A percentile compares a stretch with the other conserved stretches of the same genome.
Evolutionary conservation across 2,888 invertebrate genomes (phyloP).

Genomic region (Diploptera punctata): DNA sequence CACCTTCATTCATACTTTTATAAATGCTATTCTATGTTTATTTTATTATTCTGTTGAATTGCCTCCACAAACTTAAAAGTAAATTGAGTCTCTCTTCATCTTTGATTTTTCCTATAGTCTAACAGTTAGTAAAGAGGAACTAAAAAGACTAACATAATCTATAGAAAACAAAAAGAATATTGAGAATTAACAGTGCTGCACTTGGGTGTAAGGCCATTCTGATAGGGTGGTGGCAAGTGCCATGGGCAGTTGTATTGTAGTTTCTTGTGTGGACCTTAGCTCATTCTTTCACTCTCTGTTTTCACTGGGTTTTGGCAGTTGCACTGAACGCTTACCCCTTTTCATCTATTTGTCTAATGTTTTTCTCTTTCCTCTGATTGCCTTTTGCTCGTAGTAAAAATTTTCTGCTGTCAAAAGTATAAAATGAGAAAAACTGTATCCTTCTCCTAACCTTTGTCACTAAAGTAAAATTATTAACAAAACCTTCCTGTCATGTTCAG

Average conservation of each 20-base stretch:
- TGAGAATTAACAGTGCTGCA: constrained; percentile 8
- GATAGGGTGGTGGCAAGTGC: constrained; percentile 42
- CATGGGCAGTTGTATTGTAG: constrained; percentile 41
- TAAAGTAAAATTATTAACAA: background rate
- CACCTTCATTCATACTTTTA: too few relatives aligned
- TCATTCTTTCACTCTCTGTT: constrained; percentile 43
- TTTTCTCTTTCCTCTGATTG: constrained; percentile 32
- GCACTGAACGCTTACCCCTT: constrained; percentile 42
- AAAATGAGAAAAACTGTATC: background rate
- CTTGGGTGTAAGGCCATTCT: constrained; percentile 35
- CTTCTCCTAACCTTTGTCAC: constrained; percentile 17
- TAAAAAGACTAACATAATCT: background rate
- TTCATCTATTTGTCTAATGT: constrained; percentile 32
- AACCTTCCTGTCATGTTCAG: background rate
- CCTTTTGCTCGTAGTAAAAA: constrained; percentile 34
- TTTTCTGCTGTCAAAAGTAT: constrained; percentile 6
- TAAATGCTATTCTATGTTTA: too few relatives aligned
- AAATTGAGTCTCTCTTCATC: too few relatives aligned
- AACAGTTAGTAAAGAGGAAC: too few relatives aligned
- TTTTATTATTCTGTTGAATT: too few relatives aligned
- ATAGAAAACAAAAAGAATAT: too few relatives aligned
- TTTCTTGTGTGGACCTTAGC: constrained; percentile 39
- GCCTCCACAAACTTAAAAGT: too few relatives aligned
- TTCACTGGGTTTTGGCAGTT: constrained; percentile 43
- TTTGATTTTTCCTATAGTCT: too few relatives aligned